Conservation (phyloP, 2,113 vertebrate genomes). For the Asarcornis scutulata region DNA sequence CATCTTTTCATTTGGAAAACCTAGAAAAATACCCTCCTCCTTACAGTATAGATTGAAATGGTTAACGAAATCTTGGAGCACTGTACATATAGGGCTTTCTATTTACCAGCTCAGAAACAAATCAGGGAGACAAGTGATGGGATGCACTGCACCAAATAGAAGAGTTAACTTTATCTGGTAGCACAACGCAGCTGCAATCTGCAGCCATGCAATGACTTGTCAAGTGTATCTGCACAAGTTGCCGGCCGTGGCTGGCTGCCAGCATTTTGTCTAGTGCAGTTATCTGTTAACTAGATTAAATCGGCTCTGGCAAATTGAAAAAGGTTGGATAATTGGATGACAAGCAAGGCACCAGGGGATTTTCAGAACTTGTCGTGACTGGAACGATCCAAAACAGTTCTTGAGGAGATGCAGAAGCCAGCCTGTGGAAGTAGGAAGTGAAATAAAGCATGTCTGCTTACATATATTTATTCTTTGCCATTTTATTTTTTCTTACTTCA, state of each 20-base stretch:
- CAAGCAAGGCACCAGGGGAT: rapidly evolving
- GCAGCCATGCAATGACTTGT: not conserved
- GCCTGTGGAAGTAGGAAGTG: not conserved
- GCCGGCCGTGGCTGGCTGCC: not conserved
- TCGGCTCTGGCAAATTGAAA: not conserved
- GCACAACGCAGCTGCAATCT: too few relatives aligned
- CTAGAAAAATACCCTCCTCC: not conserved
- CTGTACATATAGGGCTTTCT: not conserved
- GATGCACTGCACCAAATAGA: not conserved
- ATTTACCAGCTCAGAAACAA: not conserved
- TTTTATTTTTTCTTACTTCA: not conserved
- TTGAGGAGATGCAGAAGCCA: not conserved
- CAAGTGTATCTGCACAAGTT: not conserved
- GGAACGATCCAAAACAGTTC: not conserved
- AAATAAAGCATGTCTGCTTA: not conserved
- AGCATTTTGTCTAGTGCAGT: not conserved
- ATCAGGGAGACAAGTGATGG: not conserved
- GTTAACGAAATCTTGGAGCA: not conserved
- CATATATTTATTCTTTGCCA: not conserved
- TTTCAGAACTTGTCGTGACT: not conserved
- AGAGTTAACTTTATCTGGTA: not conserved
- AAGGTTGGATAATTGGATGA: not conserved
- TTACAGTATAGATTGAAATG: not conserved
- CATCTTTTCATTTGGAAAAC: not conserved
- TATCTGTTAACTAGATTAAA: not conserved